A percentile compares a stretch with the other conserved stretches of the same genome.
Evolutionary conservation across 2,888 invertebrate species (phyloP).

Genomic region (Coenonympha glycerion): DNA sequence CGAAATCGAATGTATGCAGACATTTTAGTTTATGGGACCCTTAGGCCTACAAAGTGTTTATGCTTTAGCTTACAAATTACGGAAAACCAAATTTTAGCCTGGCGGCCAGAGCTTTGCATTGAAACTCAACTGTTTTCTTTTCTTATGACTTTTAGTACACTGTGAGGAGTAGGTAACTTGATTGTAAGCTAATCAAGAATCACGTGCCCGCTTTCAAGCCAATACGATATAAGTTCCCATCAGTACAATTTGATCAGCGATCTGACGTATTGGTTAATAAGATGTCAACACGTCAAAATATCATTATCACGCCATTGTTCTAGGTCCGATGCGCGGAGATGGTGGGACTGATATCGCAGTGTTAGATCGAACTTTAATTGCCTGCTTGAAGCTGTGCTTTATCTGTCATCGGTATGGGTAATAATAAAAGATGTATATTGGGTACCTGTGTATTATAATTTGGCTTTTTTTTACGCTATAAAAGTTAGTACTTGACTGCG

Average conservation of each 20-base stretch:
- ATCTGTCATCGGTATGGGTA: slow-evolving; percentile 2
- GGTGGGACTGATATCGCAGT: slow-evolving; percentile 19
- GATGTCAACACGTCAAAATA: slow-evolving; percentile 54
- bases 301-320: slow-evolving; percentile 45
- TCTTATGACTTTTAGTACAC: too few relatives aligned
- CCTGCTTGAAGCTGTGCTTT: slow-evolving; percentile 8
- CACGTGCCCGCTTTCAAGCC: background rate
- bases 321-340: slow-evolving; percentile 12
- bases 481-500: too few relatives aligned
- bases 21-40: too few relatives aligned
- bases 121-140: too few relatives aligned
- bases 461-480: too few relatives aligned
- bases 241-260: slow-evolving; percentile 11
- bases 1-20: too few relatives aligned
- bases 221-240: slow-evolving; percentile 5
- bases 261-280: slow-evolving; percentile 39
- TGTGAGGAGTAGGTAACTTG: too few relatives aligned
- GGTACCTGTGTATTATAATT: too few relatives aligned
- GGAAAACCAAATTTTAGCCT: too few relatives aligned
- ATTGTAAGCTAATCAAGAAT: slow-evolving; percentile 1
- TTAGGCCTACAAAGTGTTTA: too few relatives aligned
- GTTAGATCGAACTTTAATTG: slow-evolving; percentile 21
- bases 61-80: too few relatives aligned
- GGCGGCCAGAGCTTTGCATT: too few relatives aligned
- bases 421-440: background rate